Percentiles rank a stretch among this genome's conserved stretches.
Conservation (phyloP, 2,888 invertebrate species). For the Apoderus coryli region DNA sequence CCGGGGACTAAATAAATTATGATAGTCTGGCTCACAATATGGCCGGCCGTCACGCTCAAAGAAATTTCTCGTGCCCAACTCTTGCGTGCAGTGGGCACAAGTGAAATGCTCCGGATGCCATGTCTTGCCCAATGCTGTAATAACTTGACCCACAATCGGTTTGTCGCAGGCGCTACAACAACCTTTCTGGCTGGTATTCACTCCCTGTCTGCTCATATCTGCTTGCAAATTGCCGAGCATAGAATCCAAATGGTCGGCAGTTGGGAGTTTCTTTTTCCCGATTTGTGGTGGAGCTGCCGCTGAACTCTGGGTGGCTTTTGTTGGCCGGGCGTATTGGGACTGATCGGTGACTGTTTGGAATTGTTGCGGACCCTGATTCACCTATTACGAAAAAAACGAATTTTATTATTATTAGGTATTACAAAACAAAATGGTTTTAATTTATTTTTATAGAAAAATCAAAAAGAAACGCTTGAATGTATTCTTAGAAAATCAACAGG, state of each 20-base stretch:
- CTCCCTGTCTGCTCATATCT: conserved; percentile 98
- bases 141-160: conserved; percentile 96
- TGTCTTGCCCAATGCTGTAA: conserved; percentile 93
- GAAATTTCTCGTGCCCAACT: conserved; percentile 94
- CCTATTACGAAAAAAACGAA: conserved; percentile 38
- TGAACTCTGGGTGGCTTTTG: conserved; percentile 34
- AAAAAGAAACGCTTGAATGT: too few species aligned
- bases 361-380: conserved; percentile 48
- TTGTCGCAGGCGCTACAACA: conserved; percentile 98
- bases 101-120: conserved; percentile 99
- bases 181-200: conserved; percentile 96
- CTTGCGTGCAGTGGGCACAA: conserved; percentile 93
- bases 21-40: conserved; percentile 97
- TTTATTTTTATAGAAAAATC: too few species aligned
- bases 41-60: conserved; percentile 94
- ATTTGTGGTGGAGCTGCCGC: not conserved
- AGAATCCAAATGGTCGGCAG: conserved; percentile 40
- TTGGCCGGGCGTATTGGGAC: conserved; percentile 52
- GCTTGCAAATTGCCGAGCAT: conserved; percentile 91
- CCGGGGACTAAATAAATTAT: conserved; percentile 94
- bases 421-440: too few species aligned
- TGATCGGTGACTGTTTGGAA: conserved; percentile 48
- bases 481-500: too few species aligned
- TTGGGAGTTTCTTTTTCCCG: conserved; percentile 27
- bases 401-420: conserved; percentile 3